These are phyloP conservation scores for Microctonus aethiopoides DNA, from an alignment of 2,888 invertebrate species.

Conservation along the genomic window DNA sequence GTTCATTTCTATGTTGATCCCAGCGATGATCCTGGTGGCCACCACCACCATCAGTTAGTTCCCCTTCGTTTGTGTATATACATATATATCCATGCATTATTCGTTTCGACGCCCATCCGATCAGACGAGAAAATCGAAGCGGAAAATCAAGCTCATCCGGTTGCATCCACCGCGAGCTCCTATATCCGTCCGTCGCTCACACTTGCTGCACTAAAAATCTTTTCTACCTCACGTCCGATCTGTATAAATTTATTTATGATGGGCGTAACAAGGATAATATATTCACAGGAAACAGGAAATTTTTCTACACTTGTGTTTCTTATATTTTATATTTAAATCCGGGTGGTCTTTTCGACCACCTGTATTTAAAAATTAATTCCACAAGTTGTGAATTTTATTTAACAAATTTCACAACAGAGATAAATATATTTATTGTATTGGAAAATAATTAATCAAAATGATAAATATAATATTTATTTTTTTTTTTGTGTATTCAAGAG, in stretches of 20 bases:
- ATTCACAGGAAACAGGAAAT: slow-evolving; percentile 31
- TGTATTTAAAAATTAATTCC: neutral
- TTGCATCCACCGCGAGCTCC: neutral
- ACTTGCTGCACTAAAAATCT: slow-evolving; percentile 5
- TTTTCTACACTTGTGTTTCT: slow-evolving; percentile 17
- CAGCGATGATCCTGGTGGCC: slow-evolving; percentile 45
- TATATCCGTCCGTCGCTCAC: neutral
- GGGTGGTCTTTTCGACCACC: neutral
- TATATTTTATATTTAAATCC: neutral
- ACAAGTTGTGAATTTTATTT: neutral
- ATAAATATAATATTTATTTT: neutral
- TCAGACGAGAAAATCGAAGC: slow-evolving; percentile 57
- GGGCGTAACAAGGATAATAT: slow-evolving; percentile 44
- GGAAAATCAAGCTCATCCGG: slow-evolving; percentile 54
- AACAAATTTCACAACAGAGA: neutral
- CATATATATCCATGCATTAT: slow-evolving; percentile 38
- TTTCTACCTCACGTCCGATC: slow-evolving; percentile 27
- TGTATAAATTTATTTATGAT: slow-evolving; percentile 12
- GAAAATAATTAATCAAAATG: neutral
- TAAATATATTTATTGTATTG: neutral
- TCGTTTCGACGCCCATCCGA: slow-evolving; percentile 20
- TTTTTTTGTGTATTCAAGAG: neutral
- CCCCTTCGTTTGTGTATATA: slow-evolving; percentile 24
- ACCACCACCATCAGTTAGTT: slow-evolving; percentile 34
- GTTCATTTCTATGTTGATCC: slow-evolving; percentile 68